Base-by-base conservation (phyloP, 2,888 invertebrate genomes). In the Nomada ruficornis region DNA sequence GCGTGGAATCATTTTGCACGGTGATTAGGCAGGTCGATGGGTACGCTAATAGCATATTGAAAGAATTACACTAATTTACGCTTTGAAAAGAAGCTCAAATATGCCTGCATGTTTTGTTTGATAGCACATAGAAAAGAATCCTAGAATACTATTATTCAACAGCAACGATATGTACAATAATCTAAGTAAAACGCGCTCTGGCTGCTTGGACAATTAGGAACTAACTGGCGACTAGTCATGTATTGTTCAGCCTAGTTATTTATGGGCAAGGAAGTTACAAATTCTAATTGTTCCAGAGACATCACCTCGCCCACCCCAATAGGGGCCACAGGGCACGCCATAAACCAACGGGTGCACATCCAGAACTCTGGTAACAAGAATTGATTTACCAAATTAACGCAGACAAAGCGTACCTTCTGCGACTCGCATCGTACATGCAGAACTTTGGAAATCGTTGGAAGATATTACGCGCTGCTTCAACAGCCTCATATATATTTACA, bases 311-410 rank as follows among this genome's bases (percentile, higher is more conserved):
- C 36, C 29, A 47, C 23, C 50, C 36, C 50, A 62, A 71, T 50
- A 62, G 60, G 47, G 55, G 69, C 47, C 47, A 36, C 7, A 1
- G 29, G 60, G 10, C 23, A 50, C 36, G 18, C 50, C 23, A 2
- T 71, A 71, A 71, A 60, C 36, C 20, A 20, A 15, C 36, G 11
- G 1, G 36, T 20, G 15, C 20, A 42, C 20, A 36, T 36, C 9
- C 36, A 13, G 20, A 70, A 70, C 70, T 70, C 59, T 1, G 15
- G 15, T 1, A 29, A 59, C 47, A 60, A n/a, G 59, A 70, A 59
- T 70, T 47, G 59, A 47, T 60, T 70, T 70, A 59, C 70, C 29
- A 50, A 50, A 70, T 70, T 70, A 60, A 50, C 29, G 29, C 47
- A 0, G 7, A 5, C 47, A 11, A 10, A 20, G 10, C 15, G 3